phyloP scores from a whole-genome alignment of 1,140 invertebrate genomes.

The Arion vulgaris region DNA sequence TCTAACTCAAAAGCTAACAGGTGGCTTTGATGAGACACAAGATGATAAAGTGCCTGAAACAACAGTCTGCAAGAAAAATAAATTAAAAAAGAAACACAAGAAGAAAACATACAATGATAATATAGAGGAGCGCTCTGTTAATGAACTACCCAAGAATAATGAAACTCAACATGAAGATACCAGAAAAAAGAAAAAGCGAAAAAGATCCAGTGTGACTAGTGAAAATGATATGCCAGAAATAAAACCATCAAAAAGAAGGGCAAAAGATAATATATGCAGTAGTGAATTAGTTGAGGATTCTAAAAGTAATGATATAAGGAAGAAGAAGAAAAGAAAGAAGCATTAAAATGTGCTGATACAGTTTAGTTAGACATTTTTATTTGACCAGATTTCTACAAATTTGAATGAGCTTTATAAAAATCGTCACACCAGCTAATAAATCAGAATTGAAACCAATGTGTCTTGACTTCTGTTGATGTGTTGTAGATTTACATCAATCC shows the following conservation, averaged over 20 bases:
- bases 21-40: not conserved
- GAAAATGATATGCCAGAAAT: not conserved
- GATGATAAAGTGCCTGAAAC: not conserved
- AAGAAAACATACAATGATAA: not conserved
- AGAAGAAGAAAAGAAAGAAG: conserved; percentile 10
- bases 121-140: not conserved
- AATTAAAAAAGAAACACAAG: not conserved
- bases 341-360: not conserved
- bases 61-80: not conserved
- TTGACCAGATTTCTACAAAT: no score
- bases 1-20: not conserved
- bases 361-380: no score
- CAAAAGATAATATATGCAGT: not conserved
- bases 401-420: no score
- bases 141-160: not conserved
- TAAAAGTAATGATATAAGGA: conserved; percentile 8
- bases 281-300: not conserved
- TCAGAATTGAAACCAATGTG: no score
- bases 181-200: conserved; percentile 19
- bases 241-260: not conserved
- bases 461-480: no score
- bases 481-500: no score
- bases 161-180: no score
- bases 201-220: not conserved
- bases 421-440: no score